These are phyloP conservation scores for Psephotus haematonotus DNA, from an alignment of 2,113 vertebrate genomes.

Conservation along the genomic window DNA sequence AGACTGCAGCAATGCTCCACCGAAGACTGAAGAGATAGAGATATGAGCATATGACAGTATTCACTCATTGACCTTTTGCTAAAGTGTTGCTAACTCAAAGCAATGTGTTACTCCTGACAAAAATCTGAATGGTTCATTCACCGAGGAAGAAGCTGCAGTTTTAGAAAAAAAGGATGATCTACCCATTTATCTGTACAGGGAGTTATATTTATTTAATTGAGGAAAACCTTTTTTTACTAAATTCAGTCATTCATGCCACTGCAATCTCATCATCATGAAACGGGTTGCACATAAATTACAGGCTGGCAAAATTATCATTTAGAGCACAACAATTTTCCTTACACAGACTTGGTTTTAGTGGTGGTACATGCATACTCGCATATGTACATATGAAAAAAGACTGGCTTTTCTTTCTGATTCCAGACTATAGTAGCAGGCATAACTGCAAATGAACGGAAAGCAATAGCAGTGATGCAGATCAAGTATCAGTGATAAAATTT, in stretches of 20 bases:
- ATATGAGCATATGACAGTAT: neutral
- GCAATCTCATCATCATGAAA: neutral
- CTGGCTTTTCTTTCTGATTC: neutral
- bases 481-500: neutral
- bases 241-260: neutral
- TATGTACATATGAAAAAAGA: neutral
- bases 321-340: neutral
- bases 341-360: neutral
- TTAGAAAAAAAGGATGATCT: neutral
- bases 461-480: neutral
- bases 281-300: neutral
- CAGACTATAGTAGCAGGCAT: neutral
- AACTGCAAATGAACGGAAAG: neutral
- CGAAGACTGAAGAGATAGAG: fast-evolving
- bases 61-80: neutral
- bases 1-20: neutral
- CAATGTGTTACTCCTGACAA: neutral
- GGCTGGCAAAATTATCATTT: neutral
- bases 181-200: neutral
- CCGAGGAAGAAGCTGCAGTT: neutral
- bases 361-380: fast-evolving
- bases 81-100: neutral
- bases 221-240: neutral
- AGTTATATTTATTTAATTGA: neutral
- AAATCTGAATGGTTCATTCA: neutral